Base-by-base conservation (phyloP, 2,113 vertebrate genomes). In the Daubentonia madagascariensis region DNA sequence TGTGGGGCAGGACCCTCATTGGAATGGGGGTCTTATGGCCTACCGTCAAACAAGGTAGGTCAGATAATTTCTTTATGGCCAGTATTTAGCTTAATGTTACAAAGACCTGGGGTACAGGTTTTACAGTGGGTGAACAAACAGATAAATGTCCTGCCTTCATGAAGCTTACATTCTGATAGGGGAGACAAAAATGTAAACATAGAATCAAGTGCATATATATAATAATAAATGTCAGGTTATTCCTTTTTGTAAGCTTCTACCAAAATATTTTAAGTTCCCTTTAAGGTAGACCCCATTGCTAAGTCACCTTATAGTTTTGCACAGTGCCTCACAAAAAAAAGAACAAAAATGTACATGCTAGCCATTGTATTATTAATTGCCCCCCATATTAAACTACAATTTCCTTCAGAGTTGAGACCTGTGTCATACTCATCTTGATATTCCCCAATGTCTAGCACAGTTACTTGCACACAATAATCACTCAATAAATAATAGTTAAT, bases 311-410 rank as follows among this genome's bases (percentile, higher is more conserved):
- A 52, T 22, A 3, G 37, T 45, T 57, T 65, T 80, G 23, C 2
- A 40, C 16, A 13, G 32, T 9, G 54, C 54, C 50, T 40, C 79
- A 23, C 35, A 67, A 48, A n/a, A 61, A 18, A 16, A 61, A 22
- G 63, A 59, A 17, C 7, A 20, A 5, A 68, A 30, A 23, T 2
- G 2, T 50, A 45, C 28, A 25, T 3, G 35, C 11, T 8, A 6
- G 67, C 20, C 50, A 11, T 2, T 11, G 16, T n/a, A 35, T 28
- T 40, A 28, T 16, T 61, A n/a, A 35, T 43, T 17, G 5, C 50
- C 50, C 16, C 54, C 35, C 0, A 2, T 28, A 1, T 8, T 32
- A 30, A 35, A 61, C 35, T 4, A 17, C 7, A 37, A 23, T 30
- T 87, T 30, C 43, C 45, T 78, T 78, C 67, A 90, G 70, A 78